Evolutionary conservation across 2,797 vertebrate species (phyloP), one percentile per base, ranked within the genome.

Genomic region (Natrix natrix): DNA sequence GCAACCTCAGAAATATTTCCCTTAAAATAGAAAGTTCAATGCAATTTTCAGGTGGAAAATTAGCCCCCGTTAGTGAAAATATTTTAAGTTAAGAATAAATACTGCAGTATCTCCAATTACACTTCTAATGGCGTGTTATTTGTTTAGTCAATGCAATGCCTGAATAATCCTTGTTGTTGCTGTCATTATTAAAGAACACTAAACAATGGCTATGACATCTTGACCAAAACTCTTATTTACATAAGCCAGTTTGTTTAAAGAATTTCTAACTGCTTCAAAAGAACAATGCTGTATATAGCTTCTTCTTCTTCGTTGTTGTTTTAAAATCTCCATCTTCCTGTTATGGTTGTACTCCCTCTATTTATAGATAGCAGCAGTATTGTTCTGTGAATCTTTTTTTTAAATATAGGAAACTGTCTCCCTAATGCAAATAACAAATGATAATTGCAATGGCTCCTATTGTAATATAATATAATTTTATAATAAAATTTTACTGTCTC

Each of bases 251-350:
- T 90, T 96, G 95, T 97, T 97, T 96, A 95, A 95, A 94, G 59
- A 61, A 60, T 26, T 17, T 89, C 95, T 88, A 0, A 0, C 0
- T 94, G 96, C 94, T 95, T 93, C 91, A 94, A 90, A 96, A 96
- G 96, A 96, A 97, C 95, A 95, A 96, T 92, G 63, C 91, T 93
- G 88, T 88, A 92, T 54, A 90, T 94, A 94, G 95, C 94, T 96
- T 94, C 92, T 94, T 96, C 43, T 43, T 43, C 43, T 43, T 43
- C 95, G 91, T 94, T 90, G 94, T 87, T 95, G 94, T 97, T 97
- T 97, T 96, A 97, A 96, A 91, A 91, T 94, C 37, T 89, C 93
- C 60, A 92, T 90, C 94, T 96, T 96, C 96, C 96, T 95, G 94
- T 95, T 95, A 43, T 78, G 69, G 32, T 37, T 78, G 3, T 78